Evolutionary conservation across 2,113 vertebrate genomes (phyloP), one percentile per base, ranked within the genome.

Genomic region (Crotalus horridus): DNA sequence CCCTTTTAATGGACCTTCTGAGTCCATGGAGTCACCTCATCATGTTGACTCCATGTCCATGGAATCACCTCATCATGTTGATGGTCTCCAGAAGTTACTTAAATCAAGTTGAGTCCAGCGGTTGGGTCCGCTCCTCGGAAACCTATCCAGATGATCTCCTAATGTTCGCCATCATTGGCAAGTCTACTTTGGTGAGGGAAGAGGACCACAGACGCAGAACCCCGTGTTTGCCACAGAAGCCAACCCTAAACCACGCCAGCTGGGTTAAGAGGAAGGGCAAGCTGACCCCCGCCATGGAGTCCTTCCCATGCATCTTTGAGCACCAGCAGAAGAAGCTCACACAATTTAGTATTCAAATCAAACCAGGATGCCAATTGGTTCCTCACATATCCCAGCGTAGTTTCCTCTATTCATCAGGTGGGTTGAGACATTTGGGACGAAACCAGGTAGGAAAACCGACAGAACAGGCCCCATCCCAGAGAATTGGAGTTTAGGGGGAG

Each of bases 311-410:
- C 24, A 0, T 94, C 91, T 93, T 92, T 51, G 89, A 1, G 85
- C 86, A 33, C 81, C 8, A 53, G 46, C 93, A 93, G 88, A 93
- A 9, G 4, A 91, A 9, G 4, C 85, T 93, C 93, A 95, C 93
- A 2, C 53, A 24, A 58, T 94, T 93, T 96, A 96, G 96, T 96
- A 96, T 12, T 92, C 93, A 95, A 95, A 88, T 92, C 93, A 95
- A 81, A 93, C 94, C 51, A 33, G 43, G 74, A 93, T 58, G 95
- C 96, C 64, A 15, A 91, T 95, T 93, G 17, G 0, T 95, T 97
- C 97, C 99, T 99, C 99, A 99, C 99, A 99, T 98, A 99, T 99
- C 99, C 99, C 99, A 99, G 98, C 99, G 99, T 94, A 99, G 99
- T 98, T 99, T 99, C 98, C 99, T 99, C 99, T 99, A 98, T 96